These are phyloP conservation scores for Sebastes reedi DNA, from an alignment of 2,797 vertebrate species.

Conservation along the genomic window DNA sequence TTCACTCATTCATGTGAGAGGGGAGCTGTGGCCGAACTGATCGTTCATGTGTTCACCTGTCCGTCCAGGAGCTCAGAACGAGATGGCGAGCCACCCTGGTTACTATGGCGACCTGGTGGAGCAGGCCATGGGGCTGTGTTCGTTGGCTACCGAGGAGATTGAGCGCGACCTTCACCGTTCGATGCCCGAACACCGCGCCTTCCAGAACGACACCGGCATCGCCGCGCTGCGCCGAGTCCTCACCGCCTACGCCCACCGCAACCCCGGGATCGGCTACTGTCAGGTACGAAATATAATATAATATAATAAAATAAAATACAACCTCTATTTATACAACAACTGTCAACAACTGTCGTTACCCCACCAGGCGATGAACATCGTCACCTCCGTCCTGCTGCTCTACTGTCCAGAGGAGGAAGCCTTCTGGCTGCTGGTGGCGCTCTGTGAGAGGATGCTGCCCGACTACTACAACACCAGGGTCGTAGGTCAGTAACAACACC, in stretches of 20 bases:
- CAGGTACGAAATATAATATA: slow-evolving; percentile 81
- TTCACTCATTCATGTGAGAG: slow-evolving; percentile 38
- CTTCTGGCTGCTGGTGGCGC: slow-evolving; percentile 96
- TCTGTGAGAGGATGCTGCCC: slow-evolving; percentile 96
- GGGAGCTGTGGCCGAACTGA: slow-evolving; percentile 91
- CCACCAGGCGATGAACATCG: slow-evolving; percentile 96
- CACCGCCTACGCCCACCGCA: slow-evolving; percentile 96
- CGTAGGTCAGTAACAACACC: slow-evolving; percentile 29
- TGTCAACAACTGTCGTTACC: not conserved
- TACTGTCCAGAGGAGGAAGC: slow-evolving; percentile 96
- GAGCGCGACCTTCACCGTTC: slow-evolving; percentile 98
- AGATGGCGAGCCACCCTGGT: slow-evolving; percentile 92
- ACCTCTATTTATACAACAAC: too few species aligned
- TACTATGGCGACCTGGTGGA: slow-evolving; percentile 93
- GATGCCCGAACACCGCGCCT: slow-evolving; percentile 97
- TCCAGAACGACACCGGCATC: slow-evolving; percentile 95
- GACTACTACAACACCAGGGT: slow-evolving; percentile 99
- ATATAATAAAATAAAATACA: too few species aligned
- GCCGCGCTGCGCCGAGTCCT: slow-evolving; percentile 94
- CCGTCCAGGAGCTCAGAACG: slow-evolving; percentile 90
- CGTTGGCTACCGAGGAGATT: slow-evolving; percentile 94
- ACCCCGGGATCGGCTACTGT: slow-evolving; percentile 96
- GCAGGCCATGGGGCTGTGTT: slow-evolving; percentile 89
- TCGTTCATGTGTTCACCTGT: not conserved
- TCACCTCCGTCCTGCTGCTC: slow-evolving; percentile 93